Evolutionary conservation across 35 echinoderm and acorn worm genomes (phyloP), one percentile per base, ranked within the genome.

Genomic region (Diadema setosum): DNA sequence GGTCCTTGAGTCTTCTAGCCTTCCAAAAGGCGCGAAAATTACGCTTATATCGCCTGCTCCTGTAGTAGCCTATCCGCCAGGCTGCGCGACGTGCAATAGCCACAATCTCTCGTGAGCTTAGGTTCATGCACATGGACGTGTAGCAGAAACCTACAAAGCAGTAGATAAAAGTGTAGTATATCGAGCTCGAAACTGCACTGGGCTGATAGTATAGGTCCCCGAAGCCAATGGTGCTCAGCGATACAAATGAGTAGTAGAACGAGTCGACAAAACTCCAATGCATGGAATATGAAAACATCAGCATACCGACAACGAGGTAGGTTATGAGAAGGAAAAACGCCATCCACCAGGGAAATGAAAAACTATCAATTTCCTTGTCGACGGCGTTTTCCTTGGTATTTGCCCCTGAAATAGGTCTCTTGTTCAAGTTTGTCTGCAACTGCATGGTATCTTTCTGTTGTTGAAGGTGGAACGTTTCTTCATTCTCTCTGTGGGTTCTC

Each of bases 171-270:
- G 90, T 76, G 80, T 92, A 91, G 20, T 63, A 52, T 16, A 87
- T 40, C 23, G 89, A 83, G 3, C 39, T 65, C n/a, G 46, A 49
- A 24, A 81, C 3, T 14, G 18, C 36, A 41, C 69, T 49, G n/a
- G 95, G 95, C 21, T 85, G 82, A 23, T 83, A 90, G 35, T 65
- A 60, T 20, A 97, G 45, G 50, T 97, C 95, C 9, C 95, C 95
- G 56, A 97, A 97, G 20, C 95, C 95, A 41, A 97, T 97, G 5
- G 95, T 97, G 80, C 95, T 97, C 14, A 97, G 84, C 2, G 95
- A 97, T 34, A 93, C 82, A 46, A 97, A 97, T 42, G 69, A 78
- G 46, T 94, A 97, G 52, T 97, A 97, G 56, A 97, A 90, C 25
- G 91, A 86, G 46, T 97, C 91, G 1, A 88, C 41, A 27, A 87